These are phyloP conservation scores for Ia io DNA, from an alignment of 2,113 vertebrate species.

Conservation along the genomic window DNA sequence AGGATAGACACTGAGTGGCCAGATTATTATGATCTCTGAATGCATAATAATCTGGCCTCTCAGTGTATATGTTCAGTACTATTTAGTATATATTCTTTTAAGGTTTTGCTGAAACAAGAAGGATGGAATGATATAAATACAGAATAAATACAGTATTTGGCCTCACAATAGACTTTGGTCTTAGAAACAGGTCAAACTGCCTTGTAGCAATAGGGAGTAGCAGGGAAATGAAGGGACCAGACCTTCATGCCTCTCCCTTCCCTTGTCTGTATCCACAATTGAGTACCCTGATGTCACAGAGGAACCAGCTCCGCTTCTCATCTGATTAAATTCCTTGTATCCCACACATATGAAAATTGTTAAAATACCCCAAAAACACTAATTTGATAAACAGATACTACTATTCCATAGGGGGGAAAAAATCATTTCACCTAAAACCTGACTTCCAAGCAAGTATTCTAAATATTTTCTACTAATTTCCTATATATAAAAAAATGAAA, in stretches of 20 bases:
- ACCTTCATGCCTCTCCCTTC: neutral
- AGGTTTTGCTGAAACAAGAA: neutral
- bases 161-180: neutral
- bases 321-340: neutral
- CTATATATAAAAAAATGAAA: neutral
- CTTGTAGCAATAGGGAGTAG: neutral
- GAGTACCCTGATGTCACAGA: rapidly evolving
- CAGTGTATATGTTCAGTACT: neutral
- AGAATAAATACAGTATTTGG: neutral
- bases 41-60: too few relatives aligned
- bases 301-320: neutral
- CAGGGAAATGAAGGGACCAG: neutral
- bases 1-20: too few relatives aligned
- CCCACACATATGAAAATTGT: neutral
- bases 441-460: neutral
- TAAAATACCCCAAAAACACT: neutral
- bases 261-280: neutral
- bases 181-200: neutral
- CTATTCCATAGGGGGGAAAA: neutral
- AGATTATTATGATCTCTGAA: too few relatives aligned
- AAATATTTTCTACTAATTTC: neutral
- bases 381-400: neutral
- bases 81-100: neutral
- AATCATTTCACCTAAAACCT: neutral
- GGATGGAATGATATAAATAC: neutral